Base-by-base conservation (phyloP, 2,797 vertebrate species). In the Mormyrus proboscirostris region DNA sequence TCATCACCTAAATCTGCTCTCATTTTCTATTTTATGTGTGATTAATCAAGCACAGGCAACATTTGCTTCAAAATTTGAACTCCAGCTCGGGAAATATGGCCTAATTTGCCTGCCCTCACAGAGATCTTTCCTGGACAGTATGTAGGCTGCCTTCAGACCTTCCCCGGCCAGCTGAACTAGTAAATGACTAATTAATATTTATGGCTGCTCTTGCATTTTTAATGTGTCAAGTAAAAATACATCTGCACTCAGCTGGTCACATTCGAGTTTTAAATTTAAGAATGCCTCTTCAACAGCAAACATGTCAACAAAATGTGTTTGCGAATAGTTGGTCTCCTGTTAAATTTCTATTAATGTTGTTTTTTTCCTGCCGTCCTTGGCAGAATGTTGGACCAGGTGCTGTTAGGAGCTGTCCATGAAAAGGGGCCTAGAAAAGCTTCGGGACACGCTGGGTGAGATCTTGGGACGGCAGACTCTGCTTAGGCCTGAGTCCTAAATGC, bases 181-280 rank as follows among this genome's bases (percentile, higher is more conserved):
- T 86, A 86, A 69, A 25, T 47, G 84, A 83, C 76, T 49, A 57
- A 89, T 89, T 79, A 29, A 88, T 88, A 88, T 89, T 87, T 89
- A 82, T 88, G 86, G 5, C 4, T 62, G 1, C 47, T 69, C 49
- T 14, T 89, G 50, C 33, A 87, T 88, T 73, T 87, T 73, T 53
- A 73, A 79, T 44, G 25, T 19, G 49, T 73, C 53, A 55, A 69
- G 85, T 86, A 73, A 73, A 87, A 65, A 87, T 89, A 86, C 62
- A 89, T 87, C 44, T 89, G 25, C 22, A 29, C 53, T 69, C 65
- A 7, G 79, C 29, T 12, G 53, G 29, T 50, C 29, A 29, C 29
- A 9, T 41, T 79, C 38, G 16, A 16, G 38, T 86, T 86, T 86
- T 19, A 41, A 83, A 82, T 82, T 50, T 82, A n/a, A 57, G 14